Evolutionary conservation across 1,140 invertebrate genomes (phyloP).

Genomic region (Papilio xuthus): DNA sequence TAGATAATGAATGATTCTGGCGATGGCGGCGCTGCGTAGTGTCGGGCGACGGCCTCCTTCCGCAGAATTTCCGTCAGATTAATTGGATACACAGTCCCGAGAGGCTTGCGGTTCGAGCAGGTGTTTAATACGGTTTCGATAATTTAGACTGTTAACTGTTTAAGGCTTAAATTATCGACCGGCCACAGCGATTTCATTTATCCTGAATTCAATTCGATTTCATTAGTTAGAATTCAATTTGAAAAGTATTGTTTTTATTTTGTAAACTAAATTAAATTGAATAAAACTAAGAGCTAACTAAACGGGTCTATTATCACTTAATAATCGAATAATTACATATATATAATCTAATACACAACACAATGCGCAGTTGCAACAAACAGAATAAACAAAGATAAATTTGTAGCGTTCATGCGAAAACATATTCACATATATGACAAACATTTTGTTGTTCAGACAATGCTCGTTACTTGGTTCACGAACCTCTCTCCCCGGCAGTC

Average conservation of each 20-base stretch:
- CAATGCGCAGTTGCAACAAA: background rate
- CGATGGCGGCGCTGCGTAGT: slow-evolving; percentile 47
- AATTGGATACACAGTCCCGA: slow-evolving; percentile 62
- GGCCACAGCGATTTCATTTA: background rate
- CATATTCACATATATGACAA: slow-evolving; percentile 19
- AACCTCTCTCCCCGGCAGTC: slow-evolving; percentile 31
- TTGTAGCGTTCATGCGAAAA: slow-evolving; percentile 11
- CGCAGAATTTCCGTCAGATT: slow-evolving; percentile 49
- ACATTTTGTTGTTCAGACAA: slow-evolving; percentile 32
- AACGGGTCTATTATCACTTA: background rate
- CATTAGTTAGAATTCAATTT: background rate
- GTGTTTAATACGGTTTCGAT: slow-evolving; percentile 63
- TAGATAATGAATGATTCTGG: slow-evolving; percentile 53
- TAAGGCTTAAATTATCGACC: slow-evolving; percentile 40
- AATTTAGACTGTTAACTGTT: slow-evolving; percentile 55
- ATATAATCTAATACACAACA: background rate
- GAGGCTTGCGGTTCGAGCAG: slow-evolving; percentile 54
- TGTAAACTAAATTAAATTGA: no score
- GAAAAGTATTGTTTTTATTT: slow-evolving; percentile 40
- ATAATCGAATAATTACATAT: background rate
- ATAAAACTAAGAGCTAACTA: background rate
- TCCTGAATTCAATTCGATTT: background rate
- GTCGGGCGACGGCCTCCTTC: slow-evolving; percentile 42
- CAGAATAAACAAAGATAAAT: slow-evolving; percentile 16
- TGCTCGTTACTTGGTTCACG: slow-evolving; percentile 35